Base-by-base conservation (phyloP, 2,113 vertebrate species). In the Mugil cephalus region DNA sequence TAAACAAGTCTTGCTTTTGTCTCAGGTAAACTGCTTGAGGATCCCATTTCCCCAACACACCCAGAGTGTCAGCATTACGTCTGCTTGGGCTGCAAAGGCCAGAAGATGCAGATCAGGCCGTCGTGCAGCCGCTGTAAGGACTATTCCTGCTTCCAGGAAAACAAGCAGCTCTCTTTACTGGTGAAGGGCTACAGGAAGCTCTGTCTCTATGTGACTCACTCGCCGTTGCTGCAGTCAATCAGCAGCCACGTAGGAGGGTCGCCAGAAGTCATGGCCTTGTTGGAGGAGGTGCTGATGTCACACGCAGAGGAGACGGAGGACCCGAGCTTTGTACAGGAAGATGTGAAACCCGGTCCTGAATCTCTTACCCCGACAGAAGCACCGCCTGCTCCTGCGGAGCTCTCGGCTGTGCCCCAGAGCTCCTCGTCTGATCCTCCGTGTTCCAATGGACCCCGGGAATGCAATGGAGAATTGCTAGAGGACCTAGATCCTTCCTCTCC, bases 61-160 rank as follows among this genome's bases (percentile, higher is more conserved):
- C 95, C 96, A 64, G 96, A 96, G 40, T 99, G 98, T 88, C 96
- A 97, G 91, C 98, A 99, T 91, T 97, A 95, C 88, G 96, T 98
- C 78, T 99, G 98, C 93, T 94, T 95, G 91, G 92, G 88, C 59
- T 99, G 98, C 80, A 98, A 97, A 94, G 98, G 97, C 81, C 95
- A 97, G 91, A 97, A 97, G 93, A 97, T 97, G 97, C 94, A 95
- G 93, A 93, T 97, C 93, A 97, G 96, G 86, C 94, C 95, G 0
- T 94, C 96, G 0, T 99, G 98, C 92, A 95, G 95, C 90, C 97
- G 98, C 95, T 98, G 98, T 91, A 98, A 96, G 88, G 97, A 99
- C 95, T 96, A 96, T 30, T 95, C 97, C 80, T 95, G 95, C 88
- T 98, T 99, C 89, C 95, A 97, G 90, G 97, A 98, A 90, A 98